Evolutionary conservation across 2,888 invertebrate genomes (phyloP).

Genomic region (Agonopterix subpropinquella): DNA sequence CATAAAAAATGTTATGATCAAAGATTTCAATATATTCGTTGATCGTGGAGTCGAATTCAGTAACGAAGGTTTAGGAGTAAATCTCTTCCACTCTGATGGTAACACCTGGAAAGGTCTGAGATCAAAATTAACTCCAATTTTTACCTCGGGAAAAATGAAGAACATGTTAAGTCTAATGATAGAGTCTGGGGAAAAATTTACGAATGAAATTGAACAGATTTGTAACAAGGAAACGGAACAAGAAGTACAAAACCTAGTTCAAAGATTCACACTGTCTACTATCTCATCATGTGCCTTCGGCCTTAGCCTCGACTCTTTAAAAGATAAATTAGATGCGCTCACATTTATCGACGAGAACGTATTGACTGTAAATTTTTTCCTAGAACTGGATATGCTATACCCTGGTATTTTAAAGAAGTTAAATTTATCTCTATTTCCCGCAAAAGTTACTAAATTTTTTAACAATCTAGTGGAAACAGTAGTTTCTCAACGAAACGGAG

Average conservation of each 20-base stretch:
- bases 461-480: conserved; percentile 23
- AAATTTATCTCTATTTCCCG: conserved; percentile 26
- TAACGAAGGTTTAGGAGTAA: conserved; percentile 33
- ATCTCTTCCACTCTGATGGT: conserved; percentile 41
- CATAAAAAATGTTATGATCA: conserved; percentile 41
- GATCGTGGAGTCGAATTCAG: conserved; percentile 40
- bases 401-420: conserved; percentile 35
- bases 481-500: conserved; percentile 28
- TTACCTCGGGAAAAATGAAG: conserved; percentile 45
- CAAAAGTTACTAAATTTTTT: conserved; percentile 24
- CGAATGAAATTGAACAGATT: conserved; percentile 22
- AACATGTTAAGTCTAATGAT: conserved; percentile 40
- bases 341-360: conserved; percentile 14
- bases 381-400: conserved; percentile 35
- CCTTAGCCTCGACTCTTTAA: conserved; percentile 25
- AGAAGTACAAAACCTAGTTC: conserved; percentile 26
- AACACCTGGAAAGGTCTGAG: conserved; percentile 39
- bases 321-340: conserved; percentile 6
- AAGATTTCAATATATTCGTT: conserved; percentile 39
- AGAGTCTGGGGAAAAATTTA: conserved; percentile 31
- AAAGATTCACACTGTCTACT: conserved; percentile 30
- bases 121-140: conserved; percentile 38
- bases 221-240: conserved; percentile 19
- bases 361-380: conserved; percentile 12
- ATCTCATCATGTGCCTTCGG: conserved; percentile 40